Percentiles rank a stretch among this genome's conserved stretches.
phyloP scores from a whole-genome alignment of 1,140 invertebrate genomes.

The Scylla paramamosain region DNA sequence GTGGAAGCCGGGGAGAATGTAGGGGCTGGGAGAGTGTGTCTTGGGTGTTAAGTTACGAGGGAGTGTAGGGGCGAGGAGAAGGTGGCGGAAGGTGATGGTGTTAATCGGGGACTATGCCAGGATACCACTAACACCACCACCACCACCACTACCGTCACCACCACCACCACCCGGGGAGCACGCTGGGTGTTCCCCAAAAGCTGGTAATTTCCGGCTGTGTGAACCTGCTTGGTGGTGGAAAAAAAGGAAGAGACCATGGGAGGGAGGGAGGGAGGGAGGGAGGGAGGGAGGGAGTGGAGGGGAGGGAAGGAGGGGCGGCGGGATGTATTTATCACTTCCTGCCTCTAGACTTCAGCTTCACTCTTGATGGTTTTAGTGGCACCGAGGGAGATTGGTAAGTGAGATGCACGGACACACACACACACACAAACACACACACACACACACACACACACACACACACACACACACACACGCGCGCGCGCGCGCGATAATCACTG shows the following conservation, averaged over 20 bases:
- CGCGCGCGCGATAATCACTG: background rate
- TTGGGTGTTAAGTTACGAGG: background rate
- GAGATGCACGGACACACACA: background rate
- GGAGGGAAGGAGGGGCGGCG: too few species aligned
- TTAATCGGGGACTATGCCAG: background rate
- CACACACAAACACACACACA: background rate
- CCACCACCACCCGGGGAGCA: background rate
- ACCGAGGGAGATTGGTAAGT: background rate
- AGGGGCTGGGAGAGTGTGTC: background rate
- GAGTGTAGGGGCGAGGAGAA: background rate
- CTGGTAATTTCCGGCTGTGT: conserved; percentile 1
- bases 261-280: background rate
- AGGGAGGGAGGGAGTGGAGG: background rate
- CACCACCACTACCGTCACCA: background rate
- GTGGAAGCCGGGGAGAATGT: background rate
- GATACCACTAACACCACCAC: background rate
- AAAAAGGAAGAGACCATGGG: background rate
- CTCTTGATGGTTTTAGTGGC: background rate
- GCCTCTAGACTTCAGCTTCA: background rate
- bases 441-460: conserved; percentile 9
- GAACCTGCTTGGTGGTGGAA: background rate
- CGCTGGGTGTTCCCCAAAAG: background rate
- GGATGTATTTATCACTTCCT: background rate
- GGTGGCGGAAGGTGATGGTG: background rate
- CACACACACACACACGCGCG: background rate